These are phyloP conservation scores for Matsumurasca onukii DNA, from an alignment of 1,140 invertebrate species.

Conservation along the genomic window DNA sequence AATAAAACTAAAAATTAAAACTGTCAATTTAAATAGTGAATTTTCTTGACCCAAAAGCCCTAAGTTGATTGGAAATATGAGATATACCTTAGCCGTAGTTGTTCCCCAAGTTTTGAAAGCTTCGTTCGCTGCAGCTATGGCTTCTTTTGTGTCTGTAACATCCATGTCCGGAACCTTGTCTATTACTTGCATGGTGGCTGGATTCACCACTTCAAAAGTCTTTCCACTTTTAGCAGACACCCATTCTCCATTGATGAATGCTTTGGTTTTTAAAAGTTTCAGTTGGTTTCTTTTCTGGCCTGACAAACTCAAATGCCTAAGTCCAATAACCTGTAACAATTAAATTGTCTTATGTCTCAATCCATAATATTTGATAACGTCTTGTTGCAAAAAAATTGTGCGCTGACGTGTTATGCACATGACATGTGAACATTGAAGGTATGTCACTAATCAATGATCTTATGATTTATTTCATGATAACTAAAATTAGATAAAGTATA, in stretches of 20 bases:
- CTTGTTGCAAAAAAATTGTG: too few relatives aligned
- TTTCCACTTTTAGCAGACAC: conserved; percentile 63
- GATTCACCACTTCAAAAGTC: conserved; percentile 76
- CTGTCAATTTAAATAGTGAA: too few relatives aligned
- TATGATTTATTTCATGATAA: too few relatives aligned
- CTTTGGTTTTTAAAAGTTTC: conserved; percentile 50
- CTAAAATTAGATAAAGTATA: too few relatives aligned
- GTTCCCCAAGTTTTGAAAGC: conserved; percentile 79
- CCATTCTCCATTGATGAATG: conserved; percentile 81
- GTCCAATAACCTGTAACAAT: neutral
- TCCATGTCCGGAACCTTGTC: conserved; percentile 84
- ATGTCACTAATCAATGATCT: too few relatives aligned
- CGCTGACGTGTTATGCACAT: too few relatives aligned
- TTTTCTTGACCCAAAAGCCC: too few relatives aligned
- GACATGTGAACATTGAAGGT: too few relatives aligned
- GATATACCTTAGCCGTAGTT: conserved; percentile 72
- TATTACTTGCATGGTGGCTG: conserved; percentile 71
- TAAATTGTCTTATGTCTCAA: too few relatives aligned
- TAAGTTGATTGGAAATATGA: too few relatives aligned
- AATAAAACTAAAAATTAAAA: too few relatives aligned
- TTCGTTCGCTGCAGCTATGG: conserved; percentile 78
- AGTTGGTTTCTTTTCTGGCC: conserved; percentile 4
- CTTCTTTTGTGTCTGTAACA: conserved; percentile 66
- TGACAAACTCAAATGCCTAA: neutral
- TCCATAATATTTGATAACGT: too few relatives aligned